Conservation (phyloP, 2,113 vertebrate species). For the Thymallus thymallus region DNA sequence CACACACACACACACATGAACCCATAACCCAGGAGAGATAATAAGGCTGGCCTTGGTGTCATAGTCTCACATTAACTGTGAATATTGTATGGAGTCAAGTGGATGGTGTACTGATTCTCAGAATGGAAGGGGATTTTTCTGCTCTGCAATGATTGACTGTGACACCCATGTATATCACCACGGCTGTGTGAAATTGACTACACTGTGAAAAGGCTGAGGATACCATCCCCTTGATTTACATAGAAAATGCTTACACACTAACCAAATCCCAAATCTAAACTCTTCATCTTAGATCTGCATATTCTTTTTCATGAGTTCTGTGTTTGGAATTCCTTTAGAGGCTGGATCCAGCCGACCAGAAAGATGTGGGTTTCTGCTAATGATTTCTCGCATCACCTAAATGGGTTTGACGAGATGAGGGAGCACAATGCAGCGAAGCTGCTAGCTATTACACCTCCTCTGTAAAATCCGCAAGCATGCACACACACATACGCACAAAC, state of each 20-base stretch:
- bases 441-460: constrained; percentile 49
- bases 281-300: not conserved
- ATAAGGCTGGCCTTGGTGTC: not conserved
- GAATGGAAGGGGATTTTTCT: not conserved
- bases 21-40: not conserved
- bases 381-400: constrained; percentile 41
- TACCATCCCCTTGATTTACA: not conserved
- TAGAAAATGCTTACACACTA: not conserved
- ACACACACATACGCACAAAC: not conserved
- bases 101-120: not conserved
- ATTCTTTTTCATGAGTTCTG: constrained; percentile 19
- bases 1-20: not conserved
- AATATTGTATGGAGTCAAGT: constrained; percentile 1
- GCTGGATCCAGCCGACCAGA: constrained; percentile 17
- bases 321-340: constrained; percentile 14
- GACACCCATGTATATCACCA: not conserved
- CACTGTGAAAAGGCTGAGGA: not conserved
- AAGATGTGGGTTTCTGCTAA: constrained; percentile 39
- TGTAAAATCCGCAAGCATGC: constrained; percentile 24
- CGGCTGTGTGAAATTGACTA: not conserved
- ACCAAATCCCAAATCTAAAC: not conserved
- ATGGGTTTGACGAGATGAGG: constrained; percentile 45
- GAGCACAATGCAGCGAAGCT: constrained; percentile 41
- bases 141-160: not conserved
- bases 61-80: not conserved